Evolutionary conservation across 2,888 invertebrate genomes (phyloP).

Genomic region (Tiphia femorata): DNA sequence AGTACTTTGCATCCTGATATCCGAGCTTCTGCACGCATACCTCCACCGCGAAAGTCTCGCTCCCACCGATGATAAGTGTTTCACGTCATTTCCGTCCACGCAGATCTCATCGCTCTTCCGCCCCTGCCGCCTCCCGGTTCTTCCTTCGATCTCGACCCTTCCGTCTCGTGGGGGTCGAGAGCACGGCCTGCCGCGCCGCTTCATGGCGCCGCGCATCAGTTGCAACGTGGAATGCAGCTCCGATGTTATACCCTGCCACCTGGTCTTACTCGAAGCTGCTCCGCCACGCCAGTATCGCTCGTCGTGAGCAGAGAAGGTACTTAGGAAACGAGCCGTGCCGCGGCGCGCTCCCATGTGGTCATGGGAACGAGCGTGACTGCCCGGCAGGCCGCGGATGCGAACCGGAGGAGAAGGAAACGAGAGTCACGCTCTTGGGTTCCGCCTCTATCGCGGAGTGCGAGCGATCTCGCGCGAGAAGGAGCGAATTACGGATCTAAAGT

Average conservation of each 20-base stretch:
- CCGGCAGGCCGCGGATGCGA: conserved; percentile 22
- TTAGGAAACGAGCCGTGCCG: no score
- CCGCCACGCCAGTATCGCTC: conserved; percentile 15
- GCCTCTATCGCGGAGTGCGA: conserved; percentile 2
- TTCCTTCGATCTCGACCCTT: background rate
- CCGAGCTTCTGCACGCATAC: no score
- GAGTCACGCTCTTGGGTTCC: conserved; percentile 41
- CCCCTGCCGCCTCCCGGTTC: background rate
- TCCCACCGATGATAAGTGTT: no score
- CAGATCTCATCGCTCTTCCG: no score
- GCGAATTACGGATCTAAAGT: no score
- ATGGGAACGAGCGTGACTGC: no score
- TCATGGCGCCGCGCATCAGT: conserved; percentile 57
- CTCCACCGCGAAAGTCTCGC: no score
- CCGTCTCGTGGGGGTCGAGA: background rate
- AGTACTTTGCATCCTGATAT: no score
- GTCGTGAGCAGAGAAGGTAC: no score
- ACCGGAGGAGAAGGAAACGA: conserved; percentile 37
- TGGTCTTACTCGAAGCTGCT: conserved; percentile 42
- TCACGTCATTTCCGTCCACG: no score
- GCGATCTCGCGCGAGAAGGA: no score
- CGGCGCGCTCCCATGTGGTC: conserved; percentile 32
- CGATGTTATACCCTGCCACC: conserved; percentile 49
- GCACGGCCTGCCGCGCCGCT: conserved; percentile 27
- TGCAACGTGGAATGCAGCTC: conserved; percentile 57